Conservation (phyloP, 64 coral and sea anemone species). For the Montipora foliosa region DNA sequence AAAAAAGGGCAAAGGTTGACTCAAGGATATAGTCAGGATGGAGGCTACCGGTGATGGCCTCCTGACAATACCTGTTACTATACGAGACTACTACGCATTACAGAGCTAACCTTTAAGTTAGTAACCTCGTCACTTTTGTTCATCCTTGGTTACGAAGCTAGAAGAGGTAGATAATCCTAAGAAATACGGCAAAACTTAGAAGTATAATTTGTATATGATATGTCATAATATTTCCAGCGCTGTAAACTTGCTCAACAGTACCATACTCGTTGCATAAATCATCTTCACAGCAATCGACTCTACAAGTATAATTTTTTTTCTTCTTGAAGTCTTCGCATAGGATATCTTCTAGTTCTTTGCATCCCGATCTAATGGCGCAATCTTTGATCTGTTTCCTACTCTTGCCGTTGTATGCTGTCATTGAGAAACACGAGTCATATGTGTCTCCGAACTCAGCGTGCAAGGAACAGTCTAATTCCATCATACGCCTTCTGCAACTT, state of each 20-base stretch:
- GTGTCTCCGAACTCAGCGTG: neutral
- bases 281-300: constrained; percentile 9
- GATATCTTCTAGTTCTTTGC: neutral
- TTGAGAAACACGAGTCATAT: constrained; percentile 27
- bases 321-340: neutral
- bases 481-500: neutral
- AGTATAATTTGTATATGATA: neutral
- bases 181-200: neutral
- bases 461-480: neutral
- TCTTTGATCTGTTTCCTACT: neutral
- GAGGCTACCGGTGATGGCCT: too few species aligned
- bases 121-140: too few species aligned
- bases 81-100: too few species aligned
- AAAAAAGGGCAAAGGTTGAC: too few species aligned
- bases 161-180: neutral
- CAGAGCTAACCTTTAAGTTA: too few species aligned
- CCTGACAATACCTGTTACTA: too few species aligned
- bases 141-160: too few species aligned
- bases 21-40: too few species aligned
- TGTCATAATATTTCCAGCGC: neutral
- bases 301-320: neutral
- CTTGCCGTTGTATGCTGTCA: neutral
- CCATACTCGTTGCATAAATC: constrained; percentile 20
- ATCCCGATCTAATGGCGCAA: neutral
- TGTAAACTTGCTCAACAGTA: neutral